phyloP scores from a whole-genome alignment of 2,113 vertebrate genomes.

The Mus pahari region DNA sequence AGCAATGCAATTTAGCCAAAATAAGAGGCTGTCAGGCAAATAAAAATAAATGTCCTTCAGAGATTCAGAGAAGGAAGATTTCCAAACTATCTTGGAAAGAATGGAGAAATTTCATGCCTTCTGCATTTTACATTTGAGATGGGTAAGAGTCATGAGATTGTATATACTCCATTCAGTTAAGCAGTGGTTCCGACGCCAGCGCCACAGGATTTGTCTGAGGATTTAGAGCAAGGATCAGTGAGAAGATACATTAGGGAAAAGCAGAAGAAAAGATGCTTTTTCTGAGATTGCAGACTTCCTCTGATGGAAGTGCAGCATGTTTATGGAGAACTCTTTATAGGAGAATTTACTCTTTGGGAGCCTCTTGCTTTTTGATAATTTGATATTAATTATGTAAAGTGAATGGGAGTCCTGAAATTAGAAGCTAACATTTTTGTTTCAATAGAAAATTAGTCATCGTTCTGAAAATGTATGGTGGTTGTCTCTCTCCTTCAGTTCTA shows the following conservation, averaged over 20 bases:
- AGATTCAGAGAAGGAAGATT: not conserved
- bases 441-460: constrained; percentile 69
- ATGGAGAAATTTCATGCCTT: not conserved
- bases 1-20: constrained; percentile 19
- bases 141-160: not conserved
- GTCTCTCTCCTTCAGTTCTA: constrained; percentile 50
- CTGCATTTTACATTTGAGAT: not conserved
- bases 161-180: not conserved
- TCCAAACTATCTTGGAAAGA: not conserved
- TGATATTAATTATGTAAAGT: constrained; percentile 66
- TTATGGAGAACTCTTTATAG: not conserved
- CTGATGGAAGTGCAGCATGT: not conserved
- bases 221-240: not conserved
- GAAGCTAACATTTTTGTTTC: constrained; percentile 73
- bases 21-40: not conserved
- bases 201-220: not conserved
- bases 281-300: not conserved
- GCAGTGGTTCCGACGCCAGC: not conserved
- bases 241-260: not conserved
- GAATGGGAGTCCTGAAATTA: constrained; percentile 62
- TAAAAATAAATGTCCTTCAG: constrained; percentile 33
- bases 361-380: constrained; percentile 72
- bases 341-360: constrained; percentile 55
- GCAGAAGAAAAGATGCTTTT: not conserved
- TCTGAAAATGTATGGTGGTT: constrained; percentile 39